These are phyloP conservation scores for Melanocharis versteri DNA, from an alignment of 2,113 vertebrate species.

Conservation along the genomic window DNA sequence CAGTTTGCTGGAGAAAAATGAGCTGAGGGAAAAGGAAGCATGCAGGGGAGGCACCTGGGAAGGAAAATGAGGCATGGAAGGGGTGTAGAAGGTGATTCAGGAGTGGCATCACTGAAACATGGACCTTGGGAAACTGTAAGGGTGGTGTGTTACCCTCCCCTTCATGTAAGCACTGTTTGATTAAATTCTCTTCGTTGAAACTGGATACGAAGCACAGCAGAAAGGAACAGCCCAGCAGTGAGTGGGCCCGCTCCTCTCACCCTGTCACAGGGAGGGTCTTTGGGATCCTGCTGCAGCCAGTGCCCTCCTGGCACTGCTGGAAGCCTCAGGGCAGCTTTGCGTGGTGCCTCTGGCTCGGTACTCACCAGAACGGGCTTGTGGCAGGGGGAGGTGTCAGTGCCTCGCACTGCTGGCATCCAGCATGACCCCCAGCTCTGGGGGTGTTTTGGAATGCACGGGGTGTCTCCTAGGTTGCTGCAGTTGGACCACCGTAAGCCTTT, in stretches of 20 bases:
- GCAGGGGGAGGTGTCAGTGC: accelerated
- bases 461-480: not conserved
- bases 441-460: accelerated
- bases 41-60: not conserved
- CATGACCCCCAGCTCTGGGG: not conserved
- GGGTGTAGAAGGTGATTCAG: not conserved
- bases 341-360: accelerated
- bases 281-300: not conserved
- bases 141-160: not conserved
- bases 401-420: not conserved
- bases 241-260: not conserved
- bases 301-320: not conserved
- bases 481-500: accelerated
- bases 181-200: not conserved
- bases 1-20: not conserved
- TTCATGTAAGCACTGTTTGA: not conserved
- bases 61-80: not conserved
- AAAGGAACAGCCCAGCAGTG: not conserved
- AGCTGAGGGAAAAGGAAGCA: not conserved
- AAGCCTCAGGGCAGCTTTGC: not conserved
- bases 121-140: not conserved
- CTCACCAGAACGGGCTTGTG: not conserved
- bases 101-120: not conserved
- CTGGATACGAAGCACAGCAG: not conserved
- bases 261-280: accelerated